A percentile compares a stretch with the other conserved stretches of the same genome.
These are phyloP conservation scores for Toxotes chatareus DNA, from an alignment of 2,113 vertebrate genomes.

Conservation along the genomic window DNA sequence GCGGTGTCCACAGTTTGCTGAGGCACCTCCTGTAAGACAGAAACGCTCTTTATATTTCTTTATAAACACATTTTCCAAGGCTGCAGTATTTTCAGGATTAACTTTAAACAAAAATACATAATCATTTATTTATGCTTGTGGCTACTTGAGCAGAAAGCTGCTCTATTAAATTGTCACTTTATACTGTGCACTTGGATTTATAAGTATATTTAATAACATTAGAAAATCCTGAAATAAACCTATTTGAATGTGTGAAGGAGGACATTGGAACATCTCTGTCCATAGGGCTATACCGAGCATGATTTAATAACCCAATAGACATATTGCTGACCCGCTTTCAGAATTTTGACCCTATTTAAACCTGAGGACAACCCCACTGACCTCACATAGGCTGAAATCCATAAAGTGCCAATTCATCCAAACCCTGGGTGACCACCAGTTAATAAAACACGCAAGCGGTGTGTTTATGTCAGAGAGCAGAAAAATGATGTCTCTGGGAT, in stretches of 20 bases:
- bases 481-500: constrained; percentile 10
- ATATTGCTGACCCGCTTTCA: constrained; percentile 7
- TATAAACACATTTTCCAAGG: too few species aligned
- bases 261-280: neutral
- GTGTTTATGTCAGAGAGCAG: neutral
- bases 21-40: neutral
- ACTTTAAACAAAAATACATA: neutral
- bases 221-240: too few species aligned
- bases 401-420: constrained; percentile 3
- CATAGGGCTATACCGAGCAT: neutral
- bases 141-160: too few species aligned
- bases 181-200: too few species aligned
- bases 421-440: neutral
- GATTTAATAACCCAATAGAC: neutral
- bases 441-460: constrained; percentile 28
- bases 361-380: neutral
- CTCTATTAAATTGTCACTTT: too few species aligned
- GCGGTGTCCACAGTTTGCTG: too few species aligned
- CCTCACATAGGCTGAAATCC: constrained; percentile 13
- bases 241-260: too few species aligned
- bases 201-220: too few species aligned
- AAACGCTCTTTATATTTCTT: too few species aligned
- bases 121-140: neutral
- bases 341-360: neutral
- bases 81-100: neutral